Conservation (phyloP, 2,888 invertebrate species). For the Argyresthia goedartella region DNA sequence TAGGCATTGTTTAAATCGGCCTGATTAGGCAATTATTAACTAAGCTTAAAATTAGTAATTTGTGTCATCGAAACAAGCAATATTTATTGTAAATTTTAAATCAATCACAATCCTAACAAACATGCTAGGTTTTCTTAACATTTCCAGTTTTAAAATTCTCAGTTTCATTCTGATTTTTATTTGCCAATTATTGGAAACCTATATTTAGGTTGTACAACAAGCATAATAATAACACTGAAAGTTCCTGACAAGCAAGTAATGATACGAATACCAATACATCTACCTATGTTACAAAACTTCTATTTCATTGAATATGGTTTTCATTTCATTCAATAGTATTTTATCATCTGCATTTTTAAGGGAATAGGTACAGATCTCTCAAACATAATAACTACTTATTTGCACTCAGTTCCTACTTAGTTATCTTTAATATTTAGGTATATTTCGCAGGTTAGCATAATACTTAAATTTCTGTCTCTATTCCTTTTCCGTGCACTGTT, state of each 20-base stretch:
- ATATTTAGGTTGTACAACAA: constrained; percentile 5
- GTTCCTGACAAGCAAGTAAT: constrained; percentile 23
- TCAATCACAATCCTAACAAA: background rate
- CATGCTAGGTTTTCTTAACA: constrained; percentile 1
- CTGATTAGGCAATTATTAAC: background rate
- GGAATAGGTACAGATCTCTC: constrained; percentile 46
- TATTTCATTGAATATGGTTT: background rate
- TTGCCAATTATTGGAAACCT: background rate
- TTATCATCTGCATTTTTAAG: constrained; percentile 57
- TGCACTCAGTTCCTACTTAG: constrained; percentile 70
- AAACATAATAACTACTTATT: constrained; percentile 32
- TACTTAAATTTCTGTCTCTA: constrained; percentile 11
- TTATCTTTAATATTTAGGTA: constrained; percentile 46
- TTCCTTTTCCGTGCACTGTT: constrained; percentile 14
- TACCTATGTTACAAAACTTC: background rate
- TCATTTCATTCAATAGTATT: constrained; percentile 11
- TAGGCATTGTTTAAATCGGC: background rate
- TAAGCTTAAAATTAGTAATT: background rate
- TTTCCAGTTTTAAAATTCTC: background rate
- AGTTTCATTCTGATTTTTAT: background rate
- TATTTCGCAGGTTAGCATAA: constrained; percentile 33
- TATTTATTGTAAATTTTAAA: background rate
- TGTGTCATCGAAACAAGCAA: background rate
- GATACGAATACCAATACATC: background rate
- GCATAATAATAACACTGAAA: constrained; percentile 17